Evolutionary conservation across 2,113 vertebrate genomes (phyloP).

Genomic region (Thymallus thymallus): DNA sequence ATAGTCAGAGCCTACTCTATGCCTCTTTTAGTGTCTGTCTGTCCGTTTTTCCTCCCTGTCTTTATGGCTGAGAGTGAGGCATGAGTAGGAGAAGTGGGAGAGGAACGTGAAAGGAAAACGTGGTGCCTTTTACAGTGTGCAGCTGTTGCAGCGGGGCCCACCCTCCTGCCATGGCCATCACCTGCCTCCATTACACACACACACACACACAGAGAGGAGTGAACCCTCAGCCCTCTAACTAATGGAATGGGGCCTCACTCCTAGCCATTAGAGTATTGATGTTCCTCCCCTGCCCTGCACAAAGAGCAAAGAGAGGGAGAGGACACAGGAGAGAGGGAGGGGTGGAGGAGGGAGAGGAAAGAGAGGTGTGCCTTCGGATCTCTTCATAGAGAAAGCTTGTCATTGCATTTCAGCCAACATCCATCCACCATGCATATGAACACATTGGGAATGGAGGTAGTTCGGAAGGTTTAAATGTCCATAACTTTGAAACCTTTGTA

Average conservation of each 20-base stretch:
- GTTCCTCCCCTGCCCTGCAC: conserved; percentile 60
- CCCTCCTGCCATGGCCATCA: conserved; percentile 62
- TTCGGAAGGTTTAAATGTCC: no score
- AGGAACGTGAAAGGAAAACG: conserved; percentile 3
- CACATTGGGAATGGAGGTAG: no score
- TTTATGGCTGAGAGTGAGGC: conserved; percentile 17
- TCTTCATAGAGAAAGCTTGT: no score
- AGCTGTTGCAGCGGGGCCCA: conserved; percentile 60
- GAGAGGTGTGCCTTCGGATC: background rate
- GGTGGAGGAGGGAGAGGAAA: background rate
- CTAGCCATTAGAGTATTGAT: conserved; percentile 72
- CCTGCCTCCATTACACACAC: conserved; percentile 62
- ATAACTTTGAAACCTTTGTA: no score
- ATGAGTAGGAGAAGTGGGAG: conserved; percentile 38
- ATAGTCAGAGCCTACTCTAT: conserved; percentile 36
- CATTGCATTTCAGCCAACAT: no score
- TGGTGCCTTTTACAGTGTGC: conserved; percentile 61
- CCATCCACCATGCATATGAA: no score
- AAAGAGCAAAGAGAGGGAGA: conserved; percentile 40
- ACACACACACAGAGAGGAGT: conserved; percentile 32
- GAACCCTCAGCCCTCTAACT: conserved; percentile 67
- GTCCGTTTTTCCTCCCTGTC: conserved; percentile 15
- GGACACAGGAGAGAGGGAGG: conserved; percentile 5
- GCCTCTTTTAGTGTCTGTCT: conserved; percentile 4
- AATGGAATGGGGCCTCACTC: conserved; percentile 71